phyloP scores from a whole-genome alignment of 2,113 vertebrate genomes.

The Xenopus tropicalis region DNA sequence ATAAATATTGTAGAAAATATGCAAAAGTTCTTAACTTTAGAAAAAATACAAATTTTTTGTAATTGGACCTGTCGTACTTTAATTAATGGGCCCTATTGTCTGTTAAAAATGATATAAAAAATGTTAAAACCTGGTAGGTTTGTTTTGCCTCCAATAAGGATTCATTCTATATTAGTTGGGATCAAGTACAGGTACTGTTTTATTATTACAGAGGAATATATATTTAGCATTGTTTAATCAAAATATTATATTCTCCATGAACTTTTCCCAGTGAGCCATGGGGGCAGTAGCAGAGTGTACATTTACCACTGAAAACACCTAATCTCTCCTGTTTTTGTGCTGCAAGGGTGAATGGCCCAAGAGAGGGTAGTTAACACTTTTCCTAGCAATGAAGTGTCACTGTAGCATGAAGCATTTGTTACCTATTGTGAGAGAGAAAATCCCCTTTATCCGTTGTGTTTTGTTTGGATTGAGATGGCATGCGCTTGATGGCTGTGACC shows the following conservation, averaged over 20 bases:
- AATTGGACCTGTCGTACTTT: no score
- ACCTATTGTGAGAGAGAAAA: constrained; percentile 73
- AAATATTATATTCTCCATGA: constrained; percentile 40
- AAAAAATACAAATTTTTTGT: no score
- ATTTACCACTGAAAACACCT: constrained; percentile 59
- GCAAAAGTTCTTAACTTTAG: no score
- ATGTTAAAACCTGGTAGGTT: no score
- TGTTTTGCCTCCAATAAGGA: no score
- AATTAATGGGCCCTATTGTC: no score
- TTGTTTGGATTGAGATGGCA: constrained; percentile 98
- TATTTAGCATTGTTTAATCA: not conserved
- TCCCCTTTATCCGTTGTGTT: constrained; percentile 79
- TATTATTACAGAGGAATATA: no score
- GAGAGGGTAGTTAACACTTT: constrained; percentile 64
- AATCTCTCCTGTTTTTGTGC: constrained; percentile 61
- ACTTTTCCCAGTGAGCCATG: constrained; percentile 37
- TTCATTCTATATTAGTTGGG: no score
- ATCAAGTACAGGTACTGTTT: no score
- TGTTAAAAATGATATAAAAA: no score
- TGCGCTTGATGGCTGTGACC: constrained; percentile 97
- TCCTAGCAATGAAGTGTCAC: constrained; percentile 62
- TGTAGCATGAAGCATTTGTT: constrained; percentile 71
- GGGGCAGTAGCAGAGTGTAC: constrained; percentile 53
- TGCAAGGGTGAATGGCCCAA: constrained; percentile 65
- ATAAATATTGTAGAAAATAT: no score